Conservation (phyloP, 2,797 vertebrate species). For the Chiloscyllium punctatum region DNA sequence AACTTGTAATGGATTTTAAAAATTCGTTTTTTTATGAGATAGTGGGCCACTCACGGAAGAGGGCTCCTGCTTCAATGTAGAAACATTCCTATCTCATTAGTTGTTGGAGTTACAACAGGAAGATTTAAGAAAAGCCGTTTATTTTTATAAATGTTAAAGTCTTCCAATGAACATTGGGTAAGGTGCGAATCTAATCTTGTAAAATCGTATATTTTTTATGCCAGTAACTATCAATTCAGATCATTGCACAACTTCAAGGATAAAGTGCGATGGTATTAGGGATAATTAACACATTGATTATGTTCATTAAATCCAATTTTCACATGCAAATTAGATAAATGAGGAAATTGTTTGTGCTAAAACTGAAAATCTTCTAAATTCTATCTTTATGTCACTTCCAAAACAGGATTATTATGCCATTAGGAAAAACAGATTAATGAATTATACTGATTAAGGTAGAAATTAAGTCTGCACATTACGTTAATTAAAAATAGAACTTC, state of each 20-base stretch:
- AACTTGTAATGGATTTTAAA: background rate
- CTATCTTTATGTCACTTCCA: slow-evolving; percentile 29
- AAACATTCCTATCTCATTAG: background rate
- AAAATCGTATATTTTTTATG: background rate
- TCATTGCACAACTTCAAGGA: background rate
- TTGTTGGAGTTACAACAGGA: background rate
- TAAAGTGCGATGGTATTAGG: background rate
- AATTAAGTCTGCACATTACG: slow-evolving; percentile 21
- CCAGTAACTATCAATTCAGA: background rate
- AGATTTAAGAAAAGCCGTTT: background rate
- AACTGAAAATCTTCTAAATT: slow-evolving; percentile 14
- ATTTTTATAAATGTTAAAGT: background rate
- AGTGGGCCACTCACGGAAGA: background rate
- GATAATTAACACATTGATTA: slow-evolving; percentile 31
- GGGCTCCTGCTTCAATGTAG: background rate
- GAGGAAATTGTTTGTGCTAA: background rate
- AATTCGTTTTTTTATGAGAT: background rate
- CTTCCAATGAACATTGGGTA: background rate
- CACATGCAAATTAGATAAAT: slow-evolving; percentile 19
- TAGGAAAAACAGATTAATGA: slow-evolving; percentile 22
- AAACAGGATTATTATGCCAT: background rate
- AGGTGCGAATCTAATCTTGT: background rate
- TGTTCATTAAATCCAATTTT: slow-evolving; percentile 10
- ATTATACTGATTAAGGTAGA: slow-evolving; percentile 18
- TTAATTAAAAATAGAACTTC: slow-evolving; percentile 29